A percentile compares a stretch with the other conserved stretches of the same genome.
Conservation (phyloP, 1,140 invertebrate genomes). For the Lepidostoma basale region DNA sequence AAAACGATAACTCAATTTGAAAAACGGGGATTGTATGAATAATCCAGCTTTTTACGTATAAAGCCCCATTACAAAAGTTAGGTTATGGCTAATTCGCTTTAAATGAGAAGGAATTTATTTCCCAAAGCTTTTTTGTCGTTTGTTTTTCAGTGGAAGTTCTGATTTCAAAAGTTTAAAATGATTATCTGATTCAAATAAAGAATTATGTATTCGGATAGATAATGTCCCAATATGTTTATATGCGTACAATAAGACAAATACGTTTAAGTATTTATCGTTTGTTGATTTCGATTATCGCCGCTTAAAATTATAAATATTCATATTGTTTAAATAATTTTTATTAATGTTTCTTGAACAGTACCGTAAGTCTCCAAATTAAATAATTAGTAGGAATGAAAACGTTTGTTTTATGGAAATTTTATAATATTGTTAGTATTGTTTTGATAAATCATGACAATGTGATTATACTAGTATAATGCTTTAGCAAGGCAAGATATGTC, state of each 20-base stretch:
- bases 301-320: not conserved
- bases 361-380: no score
- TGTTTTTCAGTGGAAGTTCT: constrained; percentile 26
- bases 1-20: not conserved
- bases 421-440: no score
- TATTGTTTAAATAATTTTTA: not conserved
- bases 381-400: no score
- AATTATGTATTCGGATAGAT: not conserved
- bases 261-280: not conserved
- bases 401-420: no score
- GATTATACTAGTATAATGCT: no score
- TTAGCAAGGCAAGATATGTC: no score
- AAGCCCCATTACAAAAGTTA: constrained; percentile 26
- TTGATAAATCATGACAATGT: no score
- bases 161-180: constrained; percentile 22
- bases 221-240: not conserved
- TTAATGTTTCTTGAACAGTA: no score
- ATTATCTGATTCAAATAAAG: not conserved
- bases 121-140: constrained; percentile 26
- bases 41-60: constrained; percentile 27
- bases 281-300: not conserved
- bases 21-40: not conserved
- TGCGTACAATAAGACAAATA: not conserved
- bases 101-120: constrained; percentile 27
- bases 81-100: constrained; percentile 28